These are phyloP conservation scores for Aphyosemion australe DNA, from an alignment of 2,113 vertebrate genomes.

Conservation along the genomic window DNA sequence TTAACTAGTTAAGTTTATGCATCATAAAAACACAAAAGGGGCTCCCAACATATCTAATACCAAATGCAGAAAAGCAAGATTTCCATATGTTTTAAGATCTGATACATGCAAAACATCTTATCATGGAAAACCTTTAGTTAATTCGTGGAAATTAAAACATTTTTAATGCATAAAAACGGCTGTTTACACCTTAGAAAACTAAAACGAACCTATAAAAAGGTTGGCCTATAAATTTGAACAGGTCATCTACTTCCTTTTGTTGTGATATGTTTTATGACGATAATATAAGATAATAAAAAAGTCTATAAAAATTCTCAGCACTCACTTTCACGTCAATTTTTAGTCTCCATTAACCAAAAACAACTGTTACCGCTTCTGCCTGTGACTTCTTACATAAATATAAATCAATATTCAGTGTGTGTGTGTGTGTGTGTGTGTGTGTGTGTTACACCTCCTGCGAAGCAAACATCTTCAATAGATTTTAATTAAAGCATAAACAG, in stretches of 20 bases:
- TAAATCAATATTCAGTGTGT: constrained; percentile 18
- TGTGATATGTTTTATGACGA: background rate
- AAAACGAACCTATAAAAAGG: too few species aligned
- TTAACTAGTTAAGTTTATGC: constrained; percentile 17
- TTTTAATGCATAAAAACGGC: too few species aligned
- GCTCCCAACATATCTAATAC: constrained; percentile 12
- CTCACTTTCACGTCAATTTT: background rate
- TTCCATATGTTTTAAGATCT: background rate
- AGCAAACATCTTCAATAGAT: constrained; percentile 55
- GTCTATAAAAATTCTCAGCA: background rate
- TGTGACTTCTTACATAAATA: constrained; percentile 3
- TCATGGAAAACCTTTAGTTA: too few species aligned
- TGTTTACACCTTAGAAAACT: too few species aligned
- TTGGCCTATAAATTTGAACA: background rate
- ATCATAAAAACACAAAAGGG: background rate
- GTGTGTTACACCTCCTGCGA: constrained; percentile 31
- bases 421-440: background rate
- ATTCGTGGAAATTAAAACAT: too few species aligned
- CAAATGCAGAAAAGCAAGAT: background rate
- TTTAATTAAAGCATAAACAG: constrained; percentile 78
- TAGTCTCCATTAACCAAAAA: background rate
- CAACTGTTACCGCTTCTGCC: background rate
- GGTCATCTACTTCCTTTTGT: background rate
- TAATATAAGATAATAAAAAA: background rate
- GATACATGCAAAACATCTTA: too few species aligned